Evolutionary conservation across 1,140 invertebrate species (phyloP), one percentile per base, ranked within the genome.

Genomic region (Drosophila gunungcola): DNA sequence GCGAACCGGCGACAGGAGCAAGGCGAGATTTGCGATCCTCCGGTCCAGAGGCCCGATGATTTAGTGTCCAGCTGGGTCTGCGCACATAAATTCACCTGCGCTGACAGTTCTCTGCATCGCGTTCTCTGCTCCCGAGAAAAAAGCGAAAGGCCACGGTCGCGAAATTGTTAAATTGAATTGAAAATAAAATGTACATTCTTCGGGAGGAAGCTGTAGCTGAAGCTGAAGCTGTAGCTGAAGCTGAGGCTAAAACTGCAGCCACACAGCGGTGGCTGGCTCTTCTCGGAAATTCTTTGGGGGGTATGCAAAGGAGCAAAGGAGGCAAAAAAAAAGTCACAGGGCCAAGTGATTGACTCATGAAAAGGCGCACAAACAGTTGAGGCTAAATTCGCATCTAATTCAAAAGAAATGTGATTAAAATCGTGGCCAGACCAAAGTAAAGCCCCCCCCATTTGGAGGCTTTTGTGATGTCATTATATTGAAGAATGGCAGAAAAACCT

Each of bases 391-490:
- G 84, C 75, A 84, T 89, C 84, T 89, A 88, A 89, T 88, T 88
- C 83, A 88, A 84, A 84, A 80, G 84, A 89, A 89, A 90, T 89
- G 84, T 89, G 84, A 89, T 89, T 89, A 89, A 89, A 89, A 89
- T 89, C 84, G 69, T 74, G 77, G 51, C 78, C 69, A n/a, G 11
- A 10, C 29, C 39, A 43, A 43, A 16, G 38, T 1, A 55, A 68
- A 21, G 1, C 16, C 16, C 16, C 70, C 60, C 67, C 75, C 75
- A 61, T 72, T 63, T 67, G 64, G 49, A 70, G 63, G 77, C 84
- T 89, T 88, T 89, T 89, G 84, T 89, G 84, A 89, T 89, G 85
- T 89, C 84, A 89, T 89, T 89, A 89, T 89, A 89, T 89, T 90
- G 84, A 90, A 89, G 80, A 84, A 90, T 90, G 84, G 85, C 80